Conservation (phyloP, 1,140 invertebrate genomes). For the Elymnias hypermnestra region DNA sequence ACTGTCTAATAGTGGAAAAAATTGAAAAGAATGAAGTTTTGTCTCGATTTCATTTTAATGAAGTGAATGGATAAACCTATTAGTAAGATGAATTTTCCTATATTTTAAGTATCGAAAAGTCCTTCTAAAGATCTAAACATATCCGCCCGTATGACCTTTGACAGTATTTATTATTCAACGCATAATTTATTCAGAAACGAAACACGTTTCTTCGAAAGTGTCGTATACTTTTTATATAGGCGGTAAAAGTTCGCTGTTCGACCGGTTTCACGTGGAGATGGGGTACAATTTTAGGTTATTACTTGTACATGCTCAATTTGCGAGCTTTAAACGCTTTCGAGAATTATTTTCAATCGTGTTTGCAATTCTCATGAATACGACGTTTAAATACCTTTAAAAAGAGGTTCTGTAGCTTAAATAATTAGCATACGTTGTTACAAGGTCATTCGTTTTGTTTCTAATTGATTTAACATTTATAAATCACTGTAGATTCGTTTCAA, state of each 20-base stretch:
- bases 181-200: constrained; percentile 10
- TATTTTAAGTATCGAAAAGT: neutral
- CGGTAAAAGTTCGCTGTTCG: constrained; percentile 15
- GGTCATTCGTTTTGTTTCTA: too few species aligned
- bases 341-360: neutral
- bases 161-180: constrained; percentile 11
- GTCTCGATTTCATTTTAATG: too few species aligned
- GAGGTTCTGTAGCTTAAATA: too few species aligned
- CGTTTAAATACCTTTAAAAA: too few species aligned
- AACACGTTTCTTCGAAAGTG: constrained; percentile 7
- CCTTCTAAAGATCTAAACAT: neutral
- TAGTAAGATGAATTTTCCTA: too few species aligned
- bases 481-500: too few species aligned
- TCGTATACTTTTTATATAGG: constrained; percentile 9
- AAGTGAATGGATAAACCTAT: too few species aligned
- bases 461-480: too few species aligned
- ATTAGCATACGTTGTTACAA: too few species aligned
- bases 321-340: neutral
- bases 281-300: neutral
- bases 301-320: neutral
- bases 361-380: too few species aligned
- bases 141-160: constrained; percentile 12
- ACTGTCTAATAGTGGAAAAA: too few species aligned
- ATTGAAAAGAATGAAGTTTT: too few species aligned
- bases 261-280: neutral